phyloP scores from a whole-genome alignment of 2,888 invertebrate species.

The Drosophila quinaria region DNA sequence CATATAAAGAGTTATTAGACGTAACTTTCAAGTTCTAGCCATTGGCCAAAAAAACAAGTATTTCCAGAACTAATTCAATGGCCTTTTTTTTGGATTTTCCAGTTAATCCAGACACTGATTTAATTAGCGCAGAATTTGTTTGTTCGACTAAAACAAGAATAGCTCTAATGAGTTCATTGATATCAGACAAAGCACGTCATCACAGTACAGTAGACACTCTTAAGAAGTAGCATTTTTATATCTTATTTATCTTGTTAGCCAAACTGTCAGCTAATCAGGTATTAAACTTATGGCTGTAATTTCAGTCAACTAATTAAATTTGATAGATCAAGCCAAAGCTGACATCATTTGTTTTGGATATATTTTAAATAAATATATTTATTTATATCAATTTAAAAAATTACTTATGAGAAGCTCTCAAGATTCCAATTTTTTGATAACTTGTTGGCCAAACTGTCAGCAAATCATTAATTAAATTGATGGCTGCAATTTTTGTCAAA shows the following conservation, averaged over 20 bases:
- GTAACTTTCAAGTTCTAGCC: conserved; percentile 3
- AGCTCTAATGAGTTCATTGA: conserved; percentile 64
- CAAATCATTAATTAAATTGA: conserved; percentile 15
- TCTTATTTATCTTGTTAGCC: conserved; percentile 6
- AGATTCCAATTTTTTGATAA: too few species aligned
- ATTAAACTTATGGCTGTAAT: conserved; percentile 24
- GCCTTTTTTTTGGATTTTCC: conserved; percentile 52
- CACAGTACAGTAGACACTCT: background rate
- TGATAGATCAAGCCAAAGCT: conserved; percentile 21
- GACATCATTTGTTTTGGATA: conserved; percentile 50
- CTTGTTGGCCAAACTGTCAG: too few species aligned
- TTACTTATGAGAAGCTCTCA: too few species aligned
- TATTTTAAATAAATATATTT: background rate
- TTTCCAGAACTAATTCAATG: conserved; percentile 51
- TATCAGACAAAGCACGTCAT: conserved; percentile 6
- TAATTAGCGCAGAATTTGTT: conserved; percentile 66
- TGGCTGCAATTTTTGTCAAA: conserved; percentile 3
- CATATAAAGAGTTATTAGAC: conserved; percentile 23
- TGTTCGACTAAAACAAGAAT: conserved; percentile 28
- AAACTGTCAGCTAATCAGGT: conserved; percentile 22
- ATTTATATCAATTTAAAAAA: too few species aligned
- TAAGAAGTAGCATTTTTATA: background rate
- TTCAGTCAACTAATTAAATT: conserved; percentile 28
- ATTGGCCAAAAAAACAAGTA: conserved; percentile 47
- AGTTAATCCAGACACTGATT: conserved; percentile 57